These are phyloP conservation scores for Apamea crenata DNA, from an alignment of 2,888 invertebrate genomes.

Conservation along the genomic window DNA sequence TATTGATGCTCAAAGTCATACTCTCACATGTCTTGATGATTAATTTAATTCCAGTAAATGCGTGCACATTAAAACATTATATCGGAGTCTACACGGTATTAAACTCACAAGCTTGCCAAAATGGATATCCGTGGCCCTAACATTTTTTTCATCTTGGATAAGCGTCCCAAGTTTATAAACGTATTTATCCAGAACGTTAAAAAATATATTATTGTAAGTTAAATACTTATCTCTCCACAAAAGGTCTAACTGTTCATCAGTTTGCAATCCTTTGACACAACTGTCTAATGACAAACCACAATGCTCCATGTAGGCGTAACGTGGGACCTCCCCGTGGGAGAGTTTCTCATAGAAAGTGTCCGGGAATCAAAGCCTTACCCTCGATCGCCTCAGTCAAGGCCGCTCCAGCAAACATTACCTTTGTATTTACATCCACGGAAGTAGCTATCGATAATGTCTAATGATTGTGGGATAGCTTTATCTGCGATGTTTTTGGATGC, in stretches of 20 bases:
- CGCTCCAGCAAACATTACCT: conserved; percentile 60
- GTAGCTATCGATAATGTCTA: conserved; percentile 50
- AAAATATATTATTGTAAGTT: background rate
- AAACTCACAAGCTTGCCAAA: background rate
- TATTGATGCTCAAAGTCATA: background rate
- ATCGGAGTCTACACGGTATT: background rate
- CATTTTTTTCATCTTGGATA: background rate
- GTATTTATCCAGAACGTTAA: background rate
- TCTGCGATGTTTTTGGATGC: conserved; percentile 32
- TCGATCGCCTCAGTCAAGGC: conserved; percentile 70
- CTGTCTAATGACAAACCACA: conserved; percentile 36
- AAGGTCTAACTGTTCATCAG: conserved; percentile 21
- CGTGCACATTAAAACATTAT: background rate
- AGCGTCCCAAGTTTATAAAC: background rate
- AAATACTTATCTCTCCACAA: conserved; percentile 1
- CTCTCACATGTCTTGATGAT: background rate
- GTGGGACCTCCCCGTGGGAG: conserved; percentile 76
- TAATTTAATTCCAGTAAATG: background rate
- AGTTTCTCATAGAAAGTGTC: conserved; percentile 77
- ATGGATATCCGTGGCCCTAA: background rate
- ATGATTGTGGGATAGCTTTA: conserved; percentile 41
- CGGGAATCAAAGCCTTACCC: conserved; percentile 63
- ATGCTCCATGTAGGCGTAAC: conserved; percentile 61
- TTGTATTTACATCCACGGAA: conserved; percentile 65
- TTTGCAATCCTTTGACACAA: conserved; percentile 49